Evolutionary conservation across 2,113 vertebrate genomes (phyloP), one percentile per base, ranked within the genome.

Genomic region (Phalacrocorax pelagicus): DNA sequence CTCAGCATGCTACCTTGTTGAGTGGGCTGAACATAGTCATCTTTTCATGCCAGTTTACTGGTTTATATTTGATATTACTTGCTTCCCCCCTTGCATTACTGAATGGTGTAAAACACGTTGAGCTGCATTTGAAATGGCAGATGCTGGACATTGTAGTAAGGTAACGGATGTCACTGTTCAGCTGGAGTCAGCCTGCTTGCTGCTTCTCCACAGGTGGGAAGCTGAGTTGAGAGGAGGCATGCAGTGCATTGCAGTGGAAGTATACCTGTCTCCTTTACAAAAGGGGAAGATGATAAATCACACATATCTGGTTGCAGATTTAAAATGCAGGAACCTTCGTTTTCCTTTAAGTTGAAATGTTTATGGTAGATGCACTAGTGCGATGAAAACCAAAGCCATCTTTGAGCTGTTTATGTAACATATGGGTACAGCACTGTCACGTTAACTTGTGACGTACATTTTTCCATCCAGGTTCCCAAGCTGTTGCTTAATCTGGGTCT

Each of bases 391-490:
- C 20, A 62, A 88, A 94, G 36, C n/a, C 55, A 26, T 46, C 58
- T 89, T 71, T 73, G 47, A 88, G n/a, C 34, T 86, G 51, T 80
- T 89, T 46, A 7, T 54, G 27, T 90, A 69, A 91, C 12, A 8
- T 49, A 20, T 1, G 1, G 29, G 29, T 70, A 49, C 14, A 86
- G n/a, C 24, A 40, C 46, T 66, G 36, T 70, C 32, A 10, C 47
- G 12, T 90, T 94, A 84, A 92, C 46, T 81, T 80, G 23, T 81
- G 10, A 40, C n/a, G 40, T 89, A 66, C 44, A 2, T 81, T 97
- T 96, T 86, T 42, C 97, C 46, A 69, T 95, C 30, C 85, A 99
- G 99, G 98, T 98, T 61, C 98, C 98, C 44, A 99, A 99, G 94
- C 96, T 99, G 90, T 97, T 99, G 74, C 58, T 98, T 97, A 94